phyloP scores from a whole-genome alignment of 2,797 vertebrate species.

The Manis javanica region DNA sequence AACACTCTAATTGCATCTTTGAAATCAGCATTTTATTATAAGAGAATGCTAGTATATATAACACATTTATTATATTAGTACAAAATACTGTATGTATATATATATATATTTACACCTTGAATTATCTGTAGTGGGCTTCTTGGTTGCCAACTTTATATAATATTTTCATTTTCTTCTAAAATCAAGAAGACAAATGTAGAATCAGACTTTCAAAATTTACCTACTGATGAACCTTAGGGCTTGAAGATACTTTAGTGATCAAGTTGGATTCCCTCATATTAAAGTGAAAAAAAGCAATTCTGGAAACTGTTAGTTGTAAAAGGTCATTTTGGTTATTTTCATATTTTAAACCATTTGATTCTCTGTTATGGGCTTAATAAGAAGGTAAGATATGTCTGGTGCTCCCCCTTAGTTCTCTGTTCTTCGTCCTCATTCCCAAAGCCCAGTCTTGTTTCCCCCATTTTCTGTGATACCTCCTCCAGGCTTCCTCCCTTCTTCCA shows the following conservation, averaged over 20 bases:
- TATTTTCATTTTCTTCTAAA: conserved; percentile 37
- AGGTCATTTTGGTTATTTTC: not conserved
- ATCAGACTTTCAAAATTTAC: conserved; percentile 6
- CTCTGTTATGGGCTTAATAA: not conserved
- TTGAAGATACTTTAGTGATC: not conserved
- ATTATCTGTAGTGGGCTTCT: conserved; percentile 21
- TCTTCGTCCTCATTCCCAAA: not conserved
- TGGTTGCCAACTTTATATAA: conserved; percentile 8
- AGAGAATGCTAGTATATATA: not conserved
- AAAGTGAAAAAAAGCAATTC: conserved; percentile 15
- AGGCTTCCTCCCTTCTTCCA: not conserved
- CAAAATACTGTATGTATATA: not conserved
- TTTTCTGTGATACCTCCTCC: not conserved
- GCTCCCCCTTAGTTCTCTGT: not conserved
- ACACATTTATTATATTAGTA: not conserved
- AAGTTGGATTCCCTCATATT: not conserved
- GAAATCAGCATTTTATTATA: not conserved
- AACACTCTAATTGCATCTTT: not conserved
- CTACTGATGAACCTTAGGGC: not conserved
- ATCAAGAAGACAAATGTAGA: not conserved
- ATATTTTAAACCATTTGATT: not conserved
- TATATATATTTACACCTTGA: not conserved
- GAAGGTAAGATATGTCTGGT: not conserved
- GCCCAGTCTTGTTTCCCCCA: not conserved
- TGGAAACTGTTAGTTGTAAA: not conserved